Evolutionary conservation across 2,113 vertebrate species (phyloP).

Genomic region (Carollia perspicillata): DNA sequence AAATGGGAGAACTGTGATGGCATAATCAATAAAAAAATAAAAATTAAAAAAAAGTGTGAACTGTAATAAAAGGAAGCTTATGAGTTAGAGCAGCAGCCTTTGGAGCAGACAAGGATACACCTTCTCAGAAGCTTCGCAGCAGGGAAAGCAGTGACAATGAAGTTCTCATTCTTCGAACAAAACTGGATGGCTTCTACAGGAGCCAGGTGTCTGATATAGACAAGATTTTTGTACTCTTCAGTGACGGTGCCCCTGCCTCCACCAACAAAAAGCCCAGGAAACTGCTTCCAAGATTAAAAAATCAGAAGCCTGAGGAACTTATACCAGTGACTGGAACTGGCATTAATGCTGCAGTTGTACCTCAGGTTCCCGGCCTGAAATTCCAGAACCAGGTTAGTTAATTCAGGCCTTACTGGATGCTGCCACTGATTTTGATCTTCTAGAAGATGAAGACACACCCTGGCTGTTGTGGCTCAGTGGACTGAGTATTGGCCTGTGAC

Average conservation of each 20-base stretch:
- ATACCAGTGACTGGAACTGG: slow-evolving; percentile 95
- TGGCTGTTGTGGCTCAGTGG: too few species aligned
- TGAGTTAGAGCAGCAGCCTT: neutral
- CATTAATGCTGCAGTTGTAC: slow-evolving; percentile 93
- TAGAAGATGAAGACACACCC: slow-evolving; percentile 91
- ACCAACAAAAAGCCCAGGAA: slow-evolving; percentile 94
- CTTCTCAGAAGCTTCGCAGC: neutral
- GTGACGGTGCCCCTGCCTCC: slow-evolving; percentile 84
- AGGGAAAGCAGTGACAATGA: neutral
- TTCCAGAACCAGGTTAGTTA: slow-evolving; percentile 93
- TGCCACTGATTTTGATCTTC: slow-evolving; percentile 94
- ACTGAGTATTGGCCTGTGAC: too few species aligned
- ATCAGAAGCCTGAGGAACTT: slow-evolving; percentile 91
- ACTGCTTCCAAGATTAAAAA: slow-evolving; percentile 94
- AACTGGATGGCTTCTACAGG: slow-evolving; percentile 90
- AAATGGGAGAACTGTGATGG: too few species aligned
- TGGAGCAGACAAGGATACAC: neutral
- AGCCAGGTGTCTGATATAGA: slow-evolving; percentile 87
- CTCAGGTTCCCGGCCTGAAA: slow-evolving; percentile 92
- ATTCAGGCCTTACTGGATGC: slow-evolving; percentile 95
- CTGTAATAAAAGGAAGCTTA: neutral
- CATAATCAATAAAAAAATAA: too few species aligned
- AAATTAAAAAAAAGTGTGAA: too few species aligned
- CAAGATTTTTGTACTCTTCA: slow-evolving; percentile 76
- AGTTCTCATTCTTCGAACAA: slow-evolving; percentile 48